Evolutionary conservation across 2,888 invertebrate genomes (phyloP), one percentile per base, ranked within the genome.

Genomic region (Morpho helenor): DNA sequence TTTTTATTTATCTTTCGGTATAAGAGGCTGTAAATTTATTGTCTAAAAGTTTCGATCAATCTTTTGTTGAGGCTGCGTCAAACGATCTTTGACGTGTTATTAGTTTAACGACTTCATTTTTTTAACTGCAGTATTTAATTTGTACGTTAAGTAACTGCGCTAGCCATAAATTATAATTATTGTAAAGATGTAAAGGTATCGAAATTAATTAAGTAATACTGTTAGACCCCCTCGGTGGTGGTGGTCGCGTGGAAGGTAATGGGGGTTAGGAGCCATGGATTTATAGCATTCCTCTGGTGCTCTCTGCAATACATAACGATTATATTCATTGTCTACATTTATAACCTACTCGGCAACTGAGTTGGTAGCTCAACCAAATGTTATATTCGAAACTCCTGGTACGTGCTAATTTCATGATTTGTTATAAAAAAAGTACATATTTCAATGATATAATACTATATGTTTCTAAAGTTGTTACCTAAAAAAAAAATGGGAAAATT

Each of bases 181-280:
- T 79, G 75, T 79, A 79, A 76, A 78, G 68, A 68, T 72, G 74
- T 74, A 74, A 78, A 78, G 72, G 75, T 79, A 81, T 80, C 77
- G 80, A 82, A 84, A 84, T 84, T 84, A 87, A 83, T 77, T 83
- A 82, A 84, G 79, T 88, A 89, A 89, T 89, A 89, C 88, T 89
- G 88, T 84, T 82, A 80, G 78, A 83, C 82, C 83, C 83, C 82
- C 80, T 80, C 31, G 31, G 31, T 31, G 31, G 72, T 77, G 69
- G 74, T 74, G 68, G 75, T 76, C 77, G 73, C 57, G 57, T 57
- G 59, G 65, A 50, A 56, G 56, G 58, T 56, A 66, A 66, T 65
- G 68, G 67, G 71, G 72, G 68, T 59, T 69, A 70, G 72, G 74
- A 74, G 68, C 64, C 68, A 65, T 60, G 41, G 55, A 58, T 58